Conservation (phyloP, 2,888 invertebrate genomes). For the Tetanocera ferruginea region DNA sequence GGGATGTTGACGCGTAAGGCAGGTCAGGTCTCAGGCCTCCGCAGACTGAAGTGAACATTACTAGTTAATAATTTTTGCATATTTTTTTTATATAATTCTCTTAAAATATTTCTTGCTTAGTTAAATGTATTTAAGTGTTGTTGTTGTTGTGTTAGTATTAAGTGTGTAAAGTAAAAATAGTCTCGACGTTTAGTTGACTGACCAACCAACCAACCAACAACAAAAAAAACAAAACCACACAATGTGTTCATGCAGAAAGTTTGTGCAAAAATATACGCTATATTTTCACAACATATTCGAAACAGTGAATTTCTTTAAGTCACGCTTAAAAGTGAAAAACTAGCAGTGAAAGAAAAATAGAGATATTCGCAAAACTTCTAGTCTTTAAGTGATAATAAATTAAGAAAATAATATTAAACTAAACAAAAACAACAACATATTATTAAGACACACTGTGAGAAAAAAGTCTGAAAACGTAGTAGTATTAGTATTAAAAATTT, state of each 20-base stretch:
- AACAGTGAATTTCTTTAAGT: constrained; percentile 67
- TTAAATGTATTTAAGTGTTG: background rate
- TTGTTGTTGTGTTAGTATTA: constrained; percentile 26
- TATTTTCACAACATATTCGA: constrained; percentile 68
- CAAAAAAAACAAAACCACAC: constrained; percentile 50
- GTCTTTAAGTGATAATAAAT: background rate
- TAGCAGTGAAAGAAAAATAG: constrained; percentile 24
- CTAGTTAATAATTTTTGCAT: background rate
- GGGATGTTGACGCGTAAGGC: constrained; percentile 70
- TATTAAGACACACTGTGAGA: constrained; percentile 2
- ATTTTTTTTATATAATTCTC: background rate
- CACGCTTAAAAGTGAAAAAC: constrained; percentile 63
- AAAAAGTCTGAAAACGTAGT: constrained; percentile 31
- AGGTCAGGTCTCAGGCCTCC: constrained; percentile 67
- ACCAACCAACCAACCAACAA: too few species aligned
- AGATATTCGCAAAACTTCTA: constrained; percentile 7
- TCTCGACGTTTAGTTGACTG: background rate
- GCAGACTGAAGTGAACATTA: constrained; percentile 47
- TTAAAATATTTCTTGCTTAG: background rate
- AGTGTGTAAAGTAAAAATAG: constrained; percentile 29
- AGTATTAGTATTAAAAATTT: background rate
- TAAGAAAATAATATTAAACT: constrained; percentile 2
- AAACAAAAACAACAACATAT: background rate
- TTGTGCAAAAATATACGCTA: constrained; percentile 60
- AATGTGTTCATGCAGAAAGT: constrained; percentile 61